Evolutionary conservation across 2,797 vertebrate genomes (phyloP), one percentile per base, ranked within the genome.

Genomic region (Melanotaenia nigrans): DNA sequence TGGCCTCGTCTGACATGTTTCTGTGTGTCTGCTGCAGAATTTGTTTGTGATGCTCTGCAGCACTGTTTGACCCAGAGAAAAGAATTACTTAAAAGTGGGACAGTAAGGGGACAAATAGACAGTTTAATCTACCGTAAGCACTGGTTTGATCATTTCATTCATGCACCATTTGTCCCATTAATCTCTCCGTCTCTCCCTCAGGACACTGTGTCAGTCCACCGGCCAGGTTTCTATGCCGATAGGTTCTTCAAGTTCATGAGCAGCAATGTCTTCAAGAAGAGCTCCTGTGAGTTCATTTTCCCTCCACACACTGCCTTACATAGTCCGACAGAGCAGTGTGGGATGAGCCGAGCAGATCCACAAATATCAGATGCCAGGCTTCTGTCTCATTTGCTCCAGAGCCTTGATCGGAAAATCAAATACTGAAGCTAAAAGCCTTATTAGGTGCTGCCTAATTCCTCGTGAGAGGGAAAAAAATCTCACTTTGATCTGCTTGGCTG

Each of bases 241-340:
- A 93, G 98, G 70, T 99, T 99, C 93, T 97, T 97, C 93, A 97
- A 97, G 89, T 99, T 99, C 91, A 99, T 99, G 97, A 99, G 95
- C 90, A 96, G 85, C 91, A 97, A 92, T 0, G 97, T 99, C 53
- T 99, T 99, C 84, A 95, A 95, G 90, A 99, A 99, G 94, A 97
- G 95, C 74, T 97, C 97, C 77, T 99, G 98, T 99, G 90, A 98
- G 97, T 95, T 80, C 22, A 57, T 2, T 54, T 78, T 25, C 33
- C 68, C 18, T 45, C 9, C 1, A 54, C 30, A 68, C 69, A 16
- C 74, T 82, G 69, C 90, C 86, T 77, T 89, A 93, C 75, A 89
- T 90, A 88, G 90, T 87, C 87, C 90, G 65, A 49, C 24, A 11
- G 68, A 51, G 69, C 54, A 13, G 56, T 56, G 75, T 55, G 77